Base-by-base conservation (phyloP, 2,888 invertebrate genomes). In the Xestia sexstrigata region DNA sequence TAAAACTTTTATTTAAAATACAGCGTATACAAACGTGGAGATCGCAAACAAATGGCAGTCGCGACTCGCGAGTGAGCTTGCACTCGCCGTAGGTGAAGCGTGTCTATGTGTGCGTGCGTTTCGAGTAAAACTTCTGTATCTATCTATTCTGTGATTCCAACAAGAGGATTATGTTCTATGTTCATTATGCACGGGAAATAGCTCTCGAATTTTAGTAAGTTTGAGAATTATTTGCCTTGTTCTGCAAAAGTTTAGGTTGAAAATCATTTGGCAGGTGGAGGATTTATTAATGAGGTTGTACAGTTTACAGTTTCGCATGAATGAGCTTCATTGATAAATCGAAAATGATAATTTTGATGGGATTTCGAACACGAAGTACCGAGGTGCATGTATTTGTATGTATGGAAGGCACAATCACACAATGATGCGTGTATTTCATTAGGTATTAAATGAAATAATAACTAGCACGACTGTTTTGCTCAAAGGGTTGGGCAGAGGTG, bases 121-220 rank as follows among this genome's bases (percentile, higher is more conserved):
- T 26, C 11, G 17, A 58, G 23, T 13, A 2, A 13, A 23, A 15
- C n/a, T 52, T 82, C 77, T 77, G 65, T 42, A 17, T 1, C 0
- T 49, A 66, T 45, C 35, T 82, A 49, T 30, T 30, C 17, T 67
- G 62, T 78, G 39, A 30, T 49, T 63, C 17, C 7, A 65, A 20
- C 45, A 79, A 72, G 15, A 71, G 62, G 82, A 85, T 82, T 70
- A 82, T 58, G 35, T 58, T 42, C 69, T 76, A 81, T 42, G 65
- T 72, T 84, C 60, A 74, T 69, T 71, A 79, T 47, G 39, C 81
- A 74, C 69, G 75, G 66, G 47, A 74, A 84, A 74, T 66, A 74
- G 81, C 80, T 63, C n/a, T 39, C 35, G 30, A 65, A 80, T 80
- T 63, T 58, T 45, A 39, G 39, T 42, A 63, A 58, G 60, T 60